Evolutionary conservation across 2,113 vertebrate genomes (phyloP), one percentile per base, ranked within the genome.

Genomic region (Casuarius casuarius): DNA sequence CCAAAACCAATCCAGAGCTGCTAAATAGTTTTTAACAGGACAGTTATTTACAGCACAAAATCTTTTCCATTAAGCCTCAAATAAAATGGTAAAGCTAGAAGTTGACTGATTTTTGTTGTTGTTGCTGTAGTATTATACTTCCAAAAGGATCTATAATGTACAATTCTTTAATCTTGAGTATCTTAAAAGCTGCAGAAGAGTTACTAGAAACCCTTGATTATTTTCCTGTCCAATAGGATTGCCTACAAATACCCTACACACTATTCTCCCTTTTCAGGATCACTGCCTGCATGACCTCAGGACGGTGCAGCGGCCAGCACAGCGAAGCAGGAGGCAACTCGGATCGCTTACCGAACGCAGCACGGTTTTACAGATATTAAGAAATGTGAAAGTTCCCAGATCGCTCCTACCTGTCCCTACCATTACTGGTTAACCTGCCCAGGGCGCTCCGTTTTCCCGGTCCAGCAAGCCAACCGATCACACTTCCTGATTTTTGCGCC

Each of bases 311-410:
- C 0, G 2, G n/a, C n/a, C 14, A 35, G 66, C 58, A 87, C 9
- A 7, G 7, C 15, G 17, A 29, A 29, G 25, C 7, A 61, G 3
- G 48, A 25, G 21, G 44, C 38, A 6, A 9, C 49, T 31, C 13
- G 10, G 48, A 15, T 52, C 25, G 26, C 52, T 19, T 23, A 31
- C 25, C 2, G 8, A 49, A 20, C 10, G 13, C 4, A 12, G 12
- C 11, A 9, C 20, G 29, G 48, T 9, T 35, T 67, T 0, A 19
- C 0, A 3, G 70, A 19, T 29, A 8, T 0, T 0, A 46, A 1
- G 7, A 76, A 62, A 0, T 4, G 28, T 5, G 21, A 33, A 14
- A 29, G n/a, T 31, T 67, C 40, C 3, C 0, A n/a, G 20, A 56
- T 15, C 35, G 42, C 75, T 54, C 35, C 31, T 33, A 79, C 81